Evolutionary conservation across 2,113 vertebrate species (phyloP), one percentile per base, ranked within the genome.

Genomic region (Pterocles orientalis): DNA sequence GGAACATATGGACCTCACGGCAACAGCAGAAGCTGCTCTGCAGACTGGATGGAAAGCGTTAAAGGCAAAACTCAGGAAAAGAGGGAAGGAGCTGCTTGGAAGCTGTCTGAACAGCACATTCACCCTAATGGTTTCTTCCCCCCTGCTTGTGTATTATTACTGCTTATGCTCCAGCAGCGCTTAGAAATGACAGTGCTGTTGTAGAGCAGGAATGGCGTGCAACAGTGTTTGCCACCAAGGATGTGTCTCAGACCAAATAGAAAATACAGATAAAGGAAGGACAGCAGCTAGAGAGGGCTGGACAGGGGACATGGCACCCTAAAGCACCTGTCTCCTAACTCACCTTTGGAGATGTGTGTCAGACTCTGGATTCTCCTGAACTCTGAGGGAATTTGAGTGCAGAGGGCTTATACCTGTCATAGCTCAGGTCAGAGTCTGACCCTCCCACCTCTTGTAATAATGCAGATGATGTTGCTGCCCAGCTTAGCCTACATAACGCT

Each of bases 131-230:
- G 2, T 24, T 91, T 84, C 56, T 81, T 72, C 24, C 65, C 4
- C n/a, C 20, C 1, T 0, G 0, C 2, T 33, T 53, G 34, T 48
- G 10, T 54, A 18, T 47, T 57, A 3, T 21, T 45, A 7, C 29
- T 62, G 31, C 13, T 80, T 65, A 45, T 41, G 9, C 5, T 90
- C 13, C 56, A 23, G 34, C 14, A 29, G 23, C n/a, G n/a, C 62
- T 64, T 39, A 20, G 41, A 33, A 86, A 48, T 5, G 18, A 14
- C 1, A 3, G 29, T 18, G 70, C 24, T 79, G 6, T 48, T 77
- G 23, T 18, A 56, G 41, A 39, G 26, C 39, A 64, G 39, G 83
- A 83, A 48, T n/a, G 14, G 33, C 48, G 15, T 26, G 26, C 20
- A 39, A 15, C 39, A 43, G 53, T 1, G 0, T 69, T 72, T 89